Base-by-base conservation (phyloP, 1,140 invertebrate species). In the Ylistrum balloti region DNA sequence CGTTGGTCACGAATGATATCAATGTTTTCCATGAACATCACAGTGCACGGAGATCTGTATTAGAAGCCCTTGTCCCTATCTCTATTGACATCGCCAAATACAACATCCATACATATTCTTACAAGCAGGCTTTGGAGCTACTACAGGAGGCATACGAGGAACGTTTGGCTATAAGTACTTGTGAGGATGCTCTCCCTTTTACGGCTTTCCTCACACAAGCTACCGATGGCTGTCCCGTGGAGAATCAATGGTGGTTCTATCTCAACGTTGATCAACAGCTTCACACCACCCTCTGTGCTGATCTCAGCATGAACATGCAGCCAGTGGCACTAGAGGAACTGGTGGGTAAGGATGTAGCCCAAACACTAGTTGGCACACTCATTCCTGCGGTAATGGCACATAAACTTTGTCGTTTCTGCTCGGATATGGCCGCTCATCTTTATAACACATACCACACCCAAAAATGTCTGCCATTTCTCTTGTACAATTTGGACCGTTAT, bases 101-200 rank as follows among this genome's bases (percentile, higher is more conserved):
- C 13, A 74, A 89, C 33, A 89, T 92, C 0, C 28, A 90, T 28
- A 11, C n/a, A 22, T 89, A 74, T 38, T 22, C 10, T 17, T 90
- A 87, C 85, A 90, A 92, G 33, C 38, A 34, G 11, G 91, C 91
- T 0, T 34, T 92, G 88, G 91, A 89, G n/a, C 87, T 41, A 10
- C 33, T 92, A 85, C 91, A 92, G 86, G 88, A 86, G 35, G 91
- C 91, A 5, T 90, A 90, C 11, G 91, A 92, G 33, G 91, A 92
- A 10, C 86, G 91, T 48, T 32, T 92, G 10, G 35, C 88, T 33
- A 89, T 92, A 0, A 88, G 89, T 34, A 92, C 91, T 28, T 92
- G 91, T 89, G 91, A 92, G 41, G 91, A 92, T 86, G 86, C 88
- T 32, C 41, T 92, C 17, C 91, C 89, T 15, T 92, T 92, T 45